A percentile compares a stretch with the other conserved stretches of the same genome.
Conservation (phyloP, 2,797 vertebrate species). For the Heteromormyrus szaboi region DNA sequence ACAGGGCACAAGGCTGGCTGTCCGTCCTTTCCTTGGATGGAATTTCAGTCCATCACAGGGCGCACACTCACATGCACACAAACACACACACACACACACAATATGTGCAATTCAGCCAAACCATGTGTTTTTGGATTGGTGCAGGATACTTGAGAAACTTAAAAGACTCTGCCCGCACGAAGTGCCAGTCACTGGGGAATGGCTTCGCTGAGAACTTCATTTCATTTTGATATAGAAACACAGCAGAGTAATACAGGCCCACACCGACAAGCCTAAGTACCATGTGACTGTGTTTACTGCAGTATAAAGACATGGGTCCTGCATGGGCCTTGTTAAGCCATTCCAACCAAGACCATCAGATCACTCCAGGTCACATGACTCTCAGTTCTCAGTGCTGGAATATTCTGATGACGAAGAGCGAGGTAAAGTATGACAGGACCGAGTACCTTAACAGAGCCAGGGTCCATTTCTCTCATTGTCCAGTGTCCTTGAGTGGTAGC, state of each 20-base stretch:
- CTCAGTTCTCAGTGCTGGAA: neutral
- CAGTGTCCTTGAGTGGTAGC: neutral
- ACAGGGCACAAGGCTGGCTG: neutral
- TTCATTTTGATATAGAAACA: neutral
- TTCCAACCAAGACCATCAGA: neutral
- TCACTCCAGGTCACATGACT: neutral
- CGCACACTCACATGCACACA: neutral
- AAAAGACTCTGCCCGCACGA: neutral
- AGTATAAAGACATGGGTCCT: neutral
- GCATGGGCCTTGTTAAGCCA: neutral
- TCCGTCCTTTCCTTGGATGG: neutral
- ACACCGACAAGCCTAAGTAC: neutral
- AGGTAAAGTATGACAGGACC: neutral
- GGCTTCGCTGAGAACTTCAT: neutral
- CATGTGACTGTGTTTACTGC: neutral
- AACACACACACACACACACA: neutral
- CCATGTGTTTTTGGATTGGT: neutral
- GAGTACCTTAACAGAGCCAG: neutral
- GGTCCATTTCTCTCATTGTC: constrained; percentile 2
- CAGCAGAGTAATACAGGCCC: neutral
- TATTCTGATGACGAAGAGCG: neutral
- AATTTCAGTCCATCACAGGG: neutral
- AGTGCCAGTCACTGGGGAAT: neutral
- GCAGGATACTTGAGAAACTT: neutral
- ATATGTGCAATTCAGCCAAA: neutral